Percentiles rank a stretch among this genome's conserved stretches.
These are phyloP conservation scores for Kryptopterus vitreolus DNA, from an alignment of 2,797 vertebrate genomes.

Conservation along the genomic window DNA sequence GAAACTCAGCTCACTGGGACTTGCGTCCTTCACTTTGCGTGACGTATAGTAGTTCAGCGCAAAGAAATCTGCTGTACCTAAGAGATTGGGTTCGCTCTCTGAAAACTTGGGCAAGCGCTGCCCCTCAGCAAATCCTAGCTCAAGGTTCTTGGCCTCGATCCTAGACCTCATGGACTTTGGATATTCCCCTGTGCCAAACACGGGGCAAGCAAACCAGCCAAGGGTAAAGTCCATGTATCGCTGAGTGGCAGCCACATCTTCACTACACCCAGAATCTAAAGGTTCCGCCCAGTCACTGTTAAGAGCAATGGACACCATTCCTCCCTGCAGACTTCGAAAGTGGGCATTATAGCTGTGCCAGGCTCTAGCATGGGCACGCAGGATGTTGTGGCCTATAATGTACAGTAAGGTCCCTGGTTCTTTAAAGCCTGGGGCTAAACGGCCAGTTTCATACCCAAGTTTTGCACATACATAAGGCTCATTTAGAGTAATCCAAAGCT, in stretches of 20 bases:
- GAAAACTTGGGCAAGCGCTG: slow-evolving; percentile 76
- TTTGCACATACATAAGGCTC: slow-evolving; percentile 72
- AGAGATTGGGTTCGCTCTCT: slow-evolving; percentile 64
- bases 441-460: slow-evolving; percentile 68
- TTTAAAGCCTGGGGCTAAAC: slow-evolving; percentile 70
- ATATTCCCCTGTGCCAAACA: slow-evolving; percentile 82
- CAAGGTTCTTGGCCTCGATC: slow-evolving; percentile 70
- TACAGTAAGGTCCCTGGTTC: slow-evolving; percentile 71
- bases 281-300: slow-evolving; percentile 78
- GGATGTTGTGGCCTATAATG: slow-evolving; percentile 74
- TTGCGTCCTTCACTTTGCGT: slow-evolving; percentile 68
- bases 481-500: slow-evolving; percentile 83
- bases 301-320: slow-evolving; percentile 71
- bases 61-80: slow-evolving; percentile 83
- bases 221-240: slow-evolving; percentile 72
- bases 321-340: slow-evolving; percentile 71
- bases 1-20: slow-evolving; percentile 55
- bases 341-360: slow-evolving; percentile 77
- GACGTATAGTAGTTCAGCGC: slow-evolving; percentile 82
- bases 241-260: slow-evolving; percentile 70
- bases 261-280: slow-evolving; percentile 55
- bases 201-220: slow-evolving; percentile 79
- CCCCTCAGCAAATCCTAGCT: slow-evolving; percentile 59
- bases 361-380: slow-evolving; percentile 76
- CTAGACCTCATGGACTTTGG: slow-evolving; percentile 72